phyloP scores from a whole-genome alignment of 2,888 invertebrate genomes.

The Linnaemya vulpina region DNA sequence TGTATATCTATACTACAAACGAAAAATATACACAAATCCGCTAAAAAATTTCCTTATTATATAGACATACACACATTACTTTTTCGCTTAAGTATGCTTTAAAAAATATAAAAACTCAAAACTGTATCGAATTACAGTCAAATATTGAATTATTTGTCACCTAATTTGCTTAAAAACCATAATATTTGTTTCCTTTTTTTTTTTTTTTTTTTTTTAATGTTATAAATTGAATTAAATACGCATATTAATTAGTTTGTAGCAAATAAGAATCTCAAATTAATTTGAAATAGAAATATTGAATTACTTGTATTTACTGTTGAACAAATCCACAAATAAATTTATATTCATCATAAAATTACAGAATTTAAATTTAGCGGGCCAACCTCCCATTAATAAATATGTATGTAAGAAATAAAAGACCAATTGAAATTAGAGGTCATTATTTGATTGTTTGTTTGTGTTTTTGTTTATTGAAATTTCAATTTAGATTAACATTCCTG shows the following conservation, averaged over 20 bases:
- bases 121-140: constrained; percentile 23
- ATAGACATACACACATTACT: not conserved
- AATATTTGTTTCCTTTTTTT: too few relatives aligned
- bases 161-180: not conserved
- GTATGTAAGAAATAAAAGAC: not conserved
- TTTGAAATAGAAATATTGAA: constrained; percentile 14
- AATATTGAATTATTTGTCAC: not conserved
- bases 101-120: not conserved
- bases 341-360: constrained; percentile 16
- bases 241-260: constrained; percentile 30
- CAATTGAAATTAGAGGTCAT: not conserved
- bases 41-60: constrained; percentile 18
- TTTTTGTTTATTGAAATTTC: constrained; percentile 1
- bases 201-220: too few relatives aligned
- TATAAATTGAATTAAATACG: not conserved
- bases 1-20: not conserved
- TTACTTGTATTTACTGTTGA: constrained; percentile 42
- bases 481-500: not conserved
- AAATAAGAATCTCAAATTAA: constrained; percentile 27
- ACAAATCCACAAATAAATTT: constrained; percentile 27
- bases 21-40: constrained; percentile 4
- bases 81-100: not conserved
- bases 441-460: not conserved
- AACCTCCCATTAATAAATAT: not conserved
- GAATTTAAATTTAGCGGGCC: not conserved